A percentile compares a stretch with the other conserved stretches of the same genome.
Evolutionary conservation across 1,140 invertebrate genomes (phyloP).

Genomic region (Caenorhabditis brenneri): DNA sequence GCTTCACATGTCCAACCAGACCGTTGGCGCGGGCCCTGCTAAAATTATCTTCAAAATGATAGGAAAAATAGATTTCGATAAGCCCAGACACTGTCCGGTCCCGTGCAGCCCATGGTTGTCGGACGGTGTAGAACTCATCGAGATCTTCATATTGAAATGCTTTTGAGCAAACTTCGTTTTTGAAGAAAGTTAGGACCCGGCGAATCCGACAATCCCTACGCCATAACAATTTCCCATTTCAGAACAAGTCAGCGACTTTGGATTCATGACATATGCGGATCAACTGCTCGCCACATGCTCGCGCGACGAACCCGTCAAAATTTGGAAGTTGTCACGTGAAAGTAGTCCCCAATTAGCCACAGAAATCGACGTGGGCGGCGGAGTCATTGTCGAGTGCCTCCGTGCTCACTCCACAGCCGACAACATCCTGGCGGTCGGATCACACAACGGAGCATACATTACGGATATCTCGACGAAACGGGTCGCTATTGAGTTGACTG

Average conservation of each 20-base stretch:
- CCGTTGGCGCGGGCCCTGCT: too few relatives aligned
- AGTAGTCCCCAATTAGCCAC: slow-evolving; percentile 29
- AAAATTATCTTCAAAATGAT: too few relatives aligned
- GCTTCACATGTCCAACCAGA: too few relatives aligned
- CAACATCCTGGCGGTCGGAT: slow-evolving; percentile 62
- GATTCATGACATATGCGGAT: slow-evolving; percentile 72
- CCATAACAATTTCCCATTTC: slow-evolving; percentile 51
- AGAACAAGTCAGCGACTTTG: slow-evolving; percentile 72
- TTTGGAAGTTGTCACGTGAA: slow-evolving; percentile 46
- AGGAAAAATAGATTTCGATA: too few relatives aligned
- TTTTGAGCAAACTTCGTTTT: too few relatives aligned
- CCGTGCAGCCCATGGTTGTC: too few relatives aligned
- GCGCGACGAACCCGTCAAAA: slow-evolving; percentile 64
- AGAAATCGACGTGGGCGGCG: slow-evolving; percentile 31
- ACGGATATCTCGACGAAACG: slow-evolving; percentile 65
- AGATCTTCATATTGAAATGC: too few relatives aligned
- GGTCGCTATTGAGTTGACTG: slow-evolving; percentile 51
- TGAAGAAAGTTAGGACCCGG: not conserved
- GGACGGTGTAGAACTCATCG: too few relatives aligned
- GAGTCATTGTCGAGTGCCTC: slow-evolving; percentile 49
- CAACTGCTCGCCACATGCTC: slow-evolving; percentile 71
- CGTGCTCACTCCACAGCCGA: slow-evolving; percentile 57
- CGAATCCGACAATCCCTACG: too few relatives aligned
- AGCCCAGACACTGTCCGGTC: too few relatives aligned
- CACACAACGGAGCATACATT: slow-evolving; percentile 63